These are phyloP conservation scores for Oreotrochilus melanogaster DNA, from an alignment of 2,113 vertebrate genomes.

Conservation along the genomic window DNA sequence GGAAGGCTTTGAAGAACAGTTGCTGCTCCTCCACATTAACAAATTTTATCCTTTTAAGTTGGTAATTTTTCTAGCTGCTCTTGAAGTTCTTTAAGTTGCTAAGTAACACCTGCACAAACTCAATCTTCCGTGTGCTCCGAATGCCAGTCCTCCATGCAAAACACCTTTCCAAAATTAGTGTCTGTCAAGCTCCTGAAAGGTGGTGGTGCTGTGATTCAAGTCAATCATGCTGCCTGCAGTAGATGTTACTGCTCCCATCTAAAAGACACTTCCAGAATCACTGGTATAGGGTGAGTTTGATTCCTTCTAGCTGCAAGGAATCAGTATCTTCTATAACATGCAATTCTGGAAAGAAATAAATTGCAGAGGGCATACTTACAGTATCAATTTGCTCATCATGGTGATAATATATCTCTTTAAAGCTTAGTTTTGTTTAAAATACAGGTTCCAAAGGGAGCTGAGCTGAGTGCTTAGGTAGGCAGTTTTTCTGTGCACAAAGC, in stretches of 20 bases:
- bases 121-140: constrained; percentile 29
- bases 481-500: background rate
- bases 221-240: constrained; percentile 56
- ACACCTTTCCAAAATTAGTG: constrained; percentile 66
- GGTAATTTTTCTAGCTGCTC: constrained; percentile 10
- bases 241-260: constrained; percentile 37
- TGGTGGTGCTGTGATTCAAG: constrained; percentile 37
- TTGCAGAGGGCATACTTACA: background rate
- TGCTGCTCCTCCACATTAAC: constrained; percentile 15
- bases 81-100: constrained; percentile 54
- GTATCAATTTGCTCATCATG: background rate
- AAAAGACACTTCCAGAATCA: constrained; percentile 6
- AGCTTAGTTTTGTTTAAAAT: background rate
- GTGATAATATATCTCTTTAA: background rate
- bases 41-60: constrained; percentile 16
- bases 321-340: background rate
- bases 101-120: constrained; percentile 41
- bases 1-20: background rate
- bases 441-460: background rate
- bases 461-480: background rate
- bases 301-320: background rate
- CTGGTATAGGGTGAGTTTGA: background rate
- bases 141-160: constrained; percentile 59
- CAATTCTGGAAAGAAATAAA: background rate
- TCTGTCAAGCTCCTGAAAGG: constrained; percentile 60